A percentile compares a stretch with the other conserved stretches of the same genome.
phyloP scores from a whole-genome alignment of 2,113 vertebrate genomes.

The cat (Felis catus) region F.catus_Fca126_mat1.0 CM031416.1:101677001-101677500 shows the following conservation, averaged over 20 bases:
- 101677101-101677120: not conserved
- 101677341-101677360: not conserved
- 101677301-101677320: not conserved
- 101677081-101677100: not conserved
- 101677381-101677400: not conserved
- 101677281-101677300: not conserved
- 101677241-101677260: not conserved
- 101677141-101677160: not conserved
- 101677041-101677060: not conserved
- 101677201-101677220: not conserved
- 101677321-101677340: not conserved
- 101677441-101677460: not conserved
- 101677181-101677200: not conserved
- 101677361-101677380: not conserved
- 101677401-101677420: not conserved
- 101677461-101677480: not conserved
- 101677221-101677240: not conserved
- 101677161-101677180: not conserved
- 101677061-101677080: not conserved
- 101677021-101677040: accelerated
- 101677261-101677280: not conserved
- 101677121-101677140: not conserved
- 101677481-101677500: not conserved
- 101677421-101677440: not conserved
- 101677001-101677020: not conserved